phyloP scores from a whole-genome alignment of 1,140 invertebrate genomes.

The Cryptotermes secundus region DNA sequence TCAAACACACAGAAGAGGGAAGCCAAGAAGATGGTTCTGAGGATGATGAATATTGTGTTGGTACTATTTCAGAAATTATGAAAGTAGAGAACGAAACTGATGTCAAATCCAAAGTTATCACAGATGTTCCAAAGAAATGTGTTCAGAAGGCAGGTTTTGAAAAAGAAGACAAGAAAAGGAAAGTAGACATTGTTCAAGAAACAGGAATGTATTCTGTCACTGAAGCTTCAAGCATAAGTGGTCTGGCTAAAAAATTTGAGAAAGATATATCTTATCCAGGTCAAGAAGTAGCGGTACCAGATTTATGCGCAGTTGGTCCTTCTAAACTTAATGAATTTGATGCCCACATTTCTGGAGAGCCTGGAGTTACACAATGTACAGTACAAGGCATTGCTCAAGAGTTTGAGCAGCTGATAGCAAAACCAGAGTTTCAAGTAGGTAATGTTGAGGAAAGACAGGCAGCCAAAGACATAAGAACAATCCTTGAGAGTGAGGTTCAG shows the following conservation, averaged over 20 bases:
- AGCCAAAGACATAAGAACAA: slow-evolving; percentile 33
- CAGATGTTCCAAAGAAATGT: no score
- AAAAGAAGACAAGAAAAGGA: neutral
- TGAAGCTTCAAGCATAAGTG: slow-evolving; percentile 19
- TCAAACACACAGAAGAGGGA: neutral
- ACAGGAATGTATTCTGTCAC: neutral
- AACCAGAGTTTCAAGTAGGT: neutral
- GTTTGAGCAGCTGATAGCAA: neutral
- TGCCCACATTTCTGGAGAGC: no score
- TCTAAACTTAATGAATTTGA: no score
- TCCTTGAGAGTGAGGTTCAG: slow-evolving; percentile 35
- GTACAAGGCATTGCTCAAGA: no score
- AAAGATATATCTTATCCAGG: neutral
- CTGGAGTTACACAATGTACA: no score
- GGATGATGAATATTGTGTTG: no score
- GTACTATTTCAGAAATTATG: no score
- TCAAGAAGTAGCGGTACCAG: no score
- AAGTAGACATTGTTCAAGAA: slow-evolving; percentile 27
- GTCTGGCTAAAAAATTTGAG: slow-evolving; percentile 38
- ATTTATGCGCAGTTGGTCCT: no score
- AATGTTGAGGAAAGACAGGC: slow-evolving; percentile 24
- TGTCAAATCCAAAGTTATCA: no score
- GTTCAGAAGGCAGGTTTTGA: no score
- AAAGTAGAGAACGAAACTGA: no score
- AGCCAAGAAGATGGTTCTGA: neutral